Percentiles rank a stretch among this genome's conserved stretches.
These are phyloP conservation scores for Hypselothyrea guttata DNA, from an alignment of 2,888 invertebrate genomes.

Conservation along the genomic window DNA sequence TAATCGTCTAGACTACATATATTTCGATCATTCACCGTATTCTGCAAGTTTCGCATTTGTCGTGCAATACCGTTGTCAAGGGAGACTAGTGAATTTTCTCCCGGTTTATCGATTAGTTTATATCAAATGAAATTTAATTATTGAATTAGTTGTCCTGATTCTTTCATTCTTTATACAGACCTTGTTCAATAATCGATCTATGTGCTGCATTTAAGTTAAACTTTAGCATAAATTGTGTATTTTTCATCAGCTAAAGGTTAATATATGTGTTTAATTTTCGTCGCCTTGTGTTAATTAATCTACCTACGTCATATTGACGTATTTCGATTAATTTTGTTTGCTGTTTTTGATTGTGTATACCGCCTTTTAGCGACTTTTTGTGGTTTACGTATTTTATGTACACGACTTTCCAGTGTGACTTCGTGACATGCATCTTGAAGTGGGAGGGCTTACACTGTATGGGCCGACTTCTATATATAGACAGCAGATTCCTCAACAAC, in stretches of 20 bases:
- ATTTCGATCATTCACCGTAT: slow-evolving; percentile 12
- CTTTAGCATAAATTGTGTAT: slow-evolving; percentile 7
- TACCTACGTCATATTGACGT: slow-evolving; percentile 56
- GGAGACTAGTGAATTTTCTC: slow-evolving; percentile 13
- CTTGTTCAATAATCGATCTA: neutral
- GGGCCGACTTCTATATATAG: slow-evolving; percentile 41
- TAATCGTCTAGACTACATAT: slow-evolving; percentile 56
- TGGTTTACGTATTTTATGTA: slow-evolving; percentile 44
- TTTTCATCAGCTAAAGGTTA: slow-evolving; percentile 29
- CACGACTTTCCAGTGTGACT: slow-evolving; percentile 44
- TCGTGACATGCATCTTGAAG: slow-evolving; percentile 58
- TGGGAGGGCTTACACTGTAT: slow-evolving; percentile 48
- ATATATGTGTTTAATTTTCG: slow-evolving; percentile 27
- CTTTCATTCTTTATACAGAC: slow-evolving; percentile 1
- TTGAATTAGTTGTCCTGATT: too few relatives aligned
- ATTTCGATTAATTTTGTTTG: slow-evolving; percentile 45
- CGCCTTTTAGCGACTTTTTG: slow-evolving; percentile 53
- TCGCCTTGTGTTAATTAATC: slow-evolving; percentile 49
- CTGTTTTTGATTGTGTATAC: slow-evolving; percentile 28
- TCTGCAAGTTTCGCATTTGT: slow-evolving; percentile 10
- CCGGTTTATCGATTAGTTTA: slow-evolving; percentile 16
- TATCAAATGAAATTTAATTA: neutral
- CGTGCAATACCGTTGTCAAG: slow-evolving; percentile 28
- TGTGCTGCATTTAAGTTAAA: neutral
- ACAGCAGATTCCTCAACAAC: slow-evolving; percentile 23